Conservation (phyloP, 1,140 invertebrate genomes). For the Atopsyche davidsoni region DNA sequence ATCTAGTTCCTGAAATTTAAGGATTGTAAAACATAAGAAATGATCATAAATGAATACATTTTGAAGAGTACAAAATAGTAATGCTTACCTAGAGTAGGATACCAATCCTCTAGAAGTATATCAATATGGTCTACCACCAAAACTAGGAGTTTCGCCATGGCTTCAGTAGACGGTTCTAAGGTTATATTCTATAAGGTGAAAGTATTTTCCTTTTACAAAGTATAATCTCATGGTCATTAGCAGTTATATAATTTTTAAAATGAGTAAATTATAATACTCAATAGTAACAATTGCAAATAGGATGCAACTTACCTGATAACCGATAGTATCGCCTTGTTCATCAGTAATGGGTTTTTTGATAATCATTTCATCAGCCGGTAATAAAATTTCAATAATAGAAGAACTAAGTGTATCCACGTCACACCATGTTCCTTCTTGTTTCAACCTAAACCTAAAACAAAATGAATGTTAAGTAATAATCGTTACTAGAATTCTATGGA, state of each 20-base stretch:
- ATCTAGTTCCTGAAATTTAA: conserved; percentile 70
- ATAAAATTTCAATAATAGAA: conserved; percentile 83
- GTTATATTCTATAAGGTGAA: conserved; percentile 48
- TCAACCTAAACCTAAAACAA: conserved; percentile 61
- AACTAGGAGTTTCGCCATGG: conserved; percentile 79
- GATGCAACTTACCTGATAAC: conserved; percentile 58
- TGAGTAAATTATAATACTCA: too few species aligned
- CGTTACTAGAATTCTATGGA: background rate
- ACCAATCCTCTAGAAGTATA: conserved; percentile 96
- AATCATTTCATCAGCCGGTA: conserved; percentile 71
- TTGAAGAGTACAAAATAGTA: background rate
- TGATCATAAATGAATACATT: background rate
- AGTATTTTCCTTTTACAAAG: conserved; percentile 4
- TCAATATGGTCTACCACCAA: conserved; percentile 96
- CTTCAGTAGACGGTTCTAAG: conserved; percentile 67
- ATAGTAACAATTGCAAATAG: background rate
- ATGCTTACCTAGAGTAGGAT: conserved; percentile 69
- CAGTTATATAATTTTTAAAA: too few species aligned
- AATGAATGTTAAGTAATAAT: background rate
- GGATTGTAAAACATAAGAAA: conserved; percentile 17
- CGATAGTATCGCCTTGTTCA: conserved; percentile 48
- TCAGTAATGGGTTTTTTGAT: conserved; percentile 57
- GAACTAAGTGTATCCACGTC: conserved; percentile 74
- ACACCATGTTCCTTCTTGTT: conserved; percentile 77
- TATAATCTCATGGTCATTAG: too few species aligned